These are phyloP conservation scores for Cossypha polioptera DNA, from an alignment of 2,797 vertebrate genomes.

Conservation along the genomic window DNA sequence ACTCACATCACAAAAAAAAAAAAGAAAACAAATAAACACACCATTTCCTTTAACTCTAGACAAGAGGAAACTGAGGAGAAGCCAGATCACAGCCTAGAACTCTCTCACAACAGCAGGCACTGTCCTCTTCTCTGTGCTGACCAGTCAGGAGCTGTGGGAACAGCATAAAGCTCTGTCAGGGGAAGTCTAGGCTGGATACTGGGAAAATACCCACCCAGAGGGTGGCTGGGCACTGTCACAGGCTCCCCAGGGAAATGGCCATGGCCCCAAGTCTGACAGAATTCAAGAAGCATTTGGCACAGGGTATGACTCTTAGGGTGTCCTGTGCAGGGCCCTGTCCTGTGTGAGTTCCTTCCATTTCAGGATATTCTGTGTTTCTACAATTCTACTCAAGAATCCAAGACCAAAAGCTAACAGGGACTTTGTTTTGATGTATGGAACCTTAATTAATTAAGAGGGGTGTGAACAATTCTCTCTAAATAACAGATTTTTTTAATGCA, in stretches of 20 bases:
- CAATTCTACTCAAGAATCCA: background rate
- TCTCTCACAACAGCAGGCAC: background rate
- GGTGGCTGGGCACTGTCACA: rapidly evolving
- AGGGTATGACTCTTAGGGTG: rapidly evolving
- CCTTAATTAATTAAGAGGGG: background rate
- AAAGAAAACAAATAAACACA: no score
- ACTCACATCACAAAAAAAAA: background rate
- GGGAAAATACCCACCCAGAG: rapidly evolving
- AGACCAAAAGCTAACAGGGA: background rate
- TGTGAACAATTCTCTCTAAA: background rate
- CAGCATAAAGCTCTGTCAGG: background rate
- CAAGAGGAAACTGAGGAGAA: background rate
- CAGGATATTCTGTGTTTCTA: background rate
- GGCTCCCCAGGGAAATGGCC: background rate
- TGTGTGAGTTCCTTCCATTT: no score
- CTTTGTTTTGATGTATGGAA: background rate
- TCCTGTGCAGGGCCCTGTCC: background rate
- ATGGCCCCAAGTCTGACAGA: background rate
- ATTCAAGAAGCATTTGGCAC: rapidly evolving
- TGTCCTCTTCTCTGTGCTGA: background rate
- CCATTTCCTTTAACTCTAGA: background rate
- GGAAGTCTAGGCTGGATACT: no score
- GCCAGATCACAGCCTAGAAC: no score
- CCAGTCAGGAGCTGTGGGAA: background rate
- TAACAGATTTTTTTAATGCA: background rate